phyloP scores from a whole-genome alignment of 2,113 vertebrate species.

The Amblyornis subalaris region DNA sequence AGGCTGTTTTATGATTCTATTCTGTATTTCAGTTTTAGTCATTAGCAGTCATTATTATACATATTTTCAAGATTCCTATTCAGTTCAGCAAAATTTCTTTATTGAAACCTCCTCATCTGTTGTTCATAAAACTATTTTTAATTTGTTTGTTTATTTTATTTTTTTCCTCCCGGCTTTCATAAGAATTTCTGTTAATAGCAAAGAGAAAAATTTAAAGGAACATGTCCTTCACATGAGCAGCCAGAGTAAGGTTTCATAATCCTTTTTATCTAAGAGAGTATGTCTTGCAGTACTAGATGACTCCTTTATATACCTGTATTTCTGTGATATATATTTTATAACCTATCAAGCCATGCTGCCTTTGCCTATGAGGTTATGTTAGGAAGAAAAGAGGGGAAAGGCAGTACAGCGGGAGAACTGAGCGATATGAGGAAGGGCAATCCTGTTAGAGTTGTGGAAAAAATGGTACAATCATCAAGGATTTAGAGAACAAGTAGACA shows the following conservation, averaged over 20 bases:
- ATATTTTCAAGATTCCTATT: neutral
- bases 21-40: neutral
- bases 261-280: neutral
- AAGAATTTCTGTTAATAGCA: neutral
- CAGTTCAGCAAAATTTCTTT: neutral
- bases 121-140: neutral
- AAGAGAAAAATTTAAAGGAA: neutral
- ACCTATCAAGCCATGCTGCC: neutral
- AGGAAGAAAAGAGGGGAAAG: neutral
- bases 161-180: neutral
- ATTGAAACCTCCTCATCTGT: neutral
- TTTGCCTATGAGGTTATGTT: neutral
- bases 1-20: neutral
- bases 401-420: neutral
- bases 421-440: neutral
- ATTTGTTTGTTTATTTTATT: neutral
- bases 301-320: neutral
- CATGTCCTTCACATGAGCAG: neutral
- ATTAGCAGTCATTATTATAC: neutral
- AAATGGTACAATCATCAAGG: neutral
- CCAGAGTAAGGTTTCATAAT: neutral
- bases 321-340: neutral
- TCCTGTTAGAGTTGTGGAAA: neutral
- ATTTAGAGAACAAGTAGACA: neutral
- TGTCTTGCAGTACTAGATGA: neutral